Evolutionary conservation across 2,888 invertebrate species (phyloP).

Genomic region (Hirudinaria manillensis): DNA sequence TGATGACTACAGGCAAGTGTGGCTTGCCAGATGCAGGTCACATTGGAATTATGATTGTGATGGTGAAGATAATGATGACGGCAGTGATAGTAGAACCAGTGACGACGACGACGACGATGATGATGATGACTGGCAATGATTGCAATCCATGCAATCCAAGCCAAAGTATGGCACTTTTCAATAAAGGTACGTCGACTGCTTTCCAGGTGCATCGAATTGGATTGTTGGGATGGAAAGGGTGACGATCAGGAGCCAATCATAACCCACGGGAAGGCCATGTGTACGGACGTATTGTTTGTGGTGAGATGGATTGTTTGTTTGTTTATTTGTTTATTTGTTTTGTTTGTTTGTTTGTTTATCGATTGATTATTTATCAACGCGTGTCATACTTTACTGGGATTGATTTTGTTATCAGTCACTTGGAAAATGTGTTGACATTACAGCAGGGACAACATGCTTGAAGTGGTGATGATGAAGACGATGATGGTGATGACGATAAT

Average conservation of each 20-base stretch:
- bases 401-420: no score
- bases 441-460: neutral
- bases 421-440: no score
- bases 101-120: no score
- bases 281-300: conserved; percentile 95
- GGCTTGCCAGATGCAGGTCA: no score
- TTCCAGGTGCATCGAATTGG: conserved; percentile 87
- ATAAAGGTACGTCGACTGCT: no score
- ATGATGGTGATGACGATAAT: conserved; percentile 30
- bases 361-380: neutral
- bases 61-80: no score
- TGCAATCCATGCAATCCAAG: no score
- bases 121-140: no score
- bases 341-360: neutral
- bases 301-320: conserved; percentile 52
- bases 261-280: conserved; percentile 99
- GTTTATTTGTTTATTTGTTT: neutral
- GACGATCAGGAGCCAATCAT: conserved; percentile 98
- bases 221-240: conserved; percentile 97
- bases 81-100: no score
- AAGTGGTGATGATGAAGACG: conserved; percentile 22
- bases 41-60: no score
- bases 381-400: neutral
- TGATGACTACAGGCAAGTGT: no score
- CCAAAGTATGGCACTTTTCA: no score